A percentile compares a stretch with the other conserved stretches of the same genome.
These are phyloP conservation scores for Chrysolina haemoptera DNA, from an alignment of 2,888 invertebrate genomes.

Conservation along the genomic window DNA sequence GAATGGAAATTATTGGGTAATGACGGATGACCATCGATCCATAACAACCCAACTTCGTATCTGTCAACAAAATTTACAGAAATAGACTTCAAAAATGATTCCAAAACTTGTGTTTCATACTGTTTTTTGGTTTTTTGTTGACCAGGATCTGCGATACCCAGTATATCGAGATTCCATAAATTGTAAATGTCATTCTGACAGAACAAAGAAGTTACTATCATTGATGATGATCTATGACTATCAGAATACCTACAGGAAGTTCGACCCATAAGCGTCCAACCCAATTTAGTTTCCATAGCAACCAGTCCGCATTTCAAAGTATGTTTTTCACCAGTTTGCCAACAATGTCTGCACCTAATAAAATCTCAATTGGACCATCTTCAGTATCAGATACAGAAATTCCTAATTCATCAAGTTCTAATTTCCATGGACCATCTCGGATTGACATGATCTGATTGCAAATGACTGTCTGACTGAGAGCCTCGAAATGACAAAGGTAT, in stretches of 20 bases:
- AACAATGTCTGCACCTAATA: constrained; percentile 10
- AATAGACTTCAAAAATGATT: neutral
- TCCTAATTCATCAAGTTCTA: neutral
- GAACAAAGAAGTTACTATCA: constrained; percentile 11
- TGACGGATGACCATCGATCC: constrained; percentile 57
- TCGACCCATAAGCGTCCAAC: constrained; percentile 21
- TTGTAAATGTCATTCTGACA: constrained; percentile 13
- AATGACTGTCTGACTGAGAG: neutral
- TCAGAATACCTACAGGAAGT: neutral
- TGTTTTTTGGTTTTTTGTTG: neutral
- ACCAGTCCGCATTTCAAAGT: constrained; percentile 1
- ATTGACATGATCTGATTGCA: neutral
- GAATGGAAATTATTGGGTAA: constrained; percentile 50
- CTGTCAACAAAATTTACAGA: constrained; percentile 18
- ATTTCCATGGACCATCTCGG: neutral
- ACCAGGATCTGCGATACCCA: constrained; percentile 7
- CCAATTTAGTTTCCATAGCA: constrained; percentile 1
- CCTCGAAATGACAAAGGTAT: neutral
- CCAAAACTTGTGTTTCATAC: neutral
- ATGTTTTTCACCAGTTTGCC: constrained; percentile 1
- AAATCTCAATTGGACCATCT: constrained; percentile 16
- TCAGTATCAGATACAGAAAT: constrained; percentile 13
- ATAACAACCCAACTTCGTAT: constrained; percentile 60
- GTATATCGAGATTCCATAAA: constrained; percentile 5
- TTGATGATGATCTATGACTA: neutral